phyloP scores from a whole-genome alignment of 2,113 vertebrate genomes.

The Nipponia nippon region DNA sequence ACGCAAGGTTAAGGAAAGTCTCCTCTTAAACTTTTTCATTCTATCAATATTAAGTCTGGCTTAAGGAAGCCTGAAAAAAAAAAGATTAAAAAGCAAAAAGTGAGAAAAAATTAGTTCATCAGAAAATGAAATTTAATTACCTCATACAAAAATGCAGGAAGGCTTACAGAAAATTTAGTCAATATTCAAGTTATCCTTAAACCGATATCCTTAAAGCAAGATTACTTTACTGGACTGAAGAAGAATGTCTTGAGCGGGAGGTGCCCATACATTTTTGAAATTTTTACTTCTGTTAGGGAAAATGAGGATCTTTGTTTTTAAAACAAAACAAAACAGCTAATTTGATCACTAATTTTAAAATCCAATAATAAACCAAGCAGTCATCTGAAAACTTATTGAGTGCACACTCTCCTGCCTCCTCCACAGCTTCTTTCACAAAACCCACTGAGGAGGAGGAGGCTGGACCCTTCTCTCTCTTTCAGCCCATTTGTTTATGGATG shows the following conservation, averaged over 20 bases:
- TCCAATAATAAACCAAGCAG: not conserved
- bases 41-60: constrained; percentile 79
- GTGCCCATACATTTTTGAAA: not conserved
- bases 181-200: not conserved
- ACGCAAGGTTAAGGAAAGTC: constrained; percentile 92
- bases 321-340: not conserved
- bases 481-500: not conserved
- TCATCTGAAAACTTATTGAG: not conserved
- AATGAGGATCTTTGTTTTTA: not conserved
- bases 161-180: not conserved
- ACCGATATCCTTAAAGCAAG: not conserved
- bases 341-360: not conserved
- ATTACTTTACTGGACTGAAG: not conserved
- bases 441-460: not conserved
- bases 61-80: constrained; percentile 76
- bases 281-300: not conserved
- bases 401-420: not conserved
- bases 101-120: not conserved
- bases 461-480: not conserved
- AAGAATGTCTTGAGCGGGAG: not conserved
- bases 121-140: not conserved
- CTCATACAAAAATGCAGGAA: not conserved
- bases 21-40: constrained; percentile 98
- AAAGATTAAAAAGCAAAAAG: not conserved
- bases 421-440: not conserved